These are phyloP conservation scores for Phylloscopus trochiloides DNA, from an alignment of 2,113 vertebrate genomes.

Conservation along the genomic window DNA sequence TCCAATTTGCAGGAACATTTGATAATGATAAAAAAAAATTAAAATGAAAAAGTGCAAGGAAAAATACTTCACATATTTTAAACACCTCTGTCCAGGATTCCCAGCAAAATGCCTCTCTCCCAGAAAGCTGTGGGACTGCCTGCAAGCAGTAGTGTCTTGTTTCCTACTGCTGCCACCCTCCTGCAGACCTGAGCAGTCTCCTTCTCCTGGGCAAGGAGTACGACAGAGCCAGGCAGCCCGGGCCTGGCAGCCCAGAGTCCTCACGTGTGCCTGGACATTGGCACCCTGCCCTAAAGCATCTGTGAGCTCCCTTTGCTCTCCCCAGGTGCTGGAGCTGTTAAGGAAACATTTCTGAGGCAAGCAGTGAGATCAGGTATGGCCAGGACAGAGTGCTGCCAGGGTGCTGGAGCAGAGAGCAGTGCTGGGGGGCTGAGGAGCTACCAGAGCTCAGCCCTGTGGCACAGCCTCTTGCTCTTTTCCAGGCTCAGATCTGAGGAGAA, in stretches of 20 bases:
- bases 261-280: accelerated
- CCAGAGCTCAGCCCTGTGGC: not conserved
- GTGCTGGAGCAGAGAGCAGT: not conserved
- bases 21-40: not conserved
- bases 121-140: not conserved
- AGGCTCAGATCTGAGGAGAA: not conserved
- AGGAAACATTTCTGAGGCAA: not conserved
- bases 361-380: not conserved
- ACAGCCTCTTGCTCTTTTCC: not conserved
- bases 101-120: not conserved
- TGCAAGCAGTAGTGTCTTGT: not conserved
- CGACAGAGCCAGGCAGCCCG: accelerated
- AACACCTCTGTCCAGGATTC: not conserved
- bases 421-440: not conserved
- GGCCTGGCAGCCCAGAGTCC: not conserved
- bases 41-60: not conserved
- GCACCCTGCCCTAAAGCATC: not conserved
- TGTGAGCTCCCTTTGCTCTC: not conserved
- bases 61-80: not conserved
- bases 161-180: not conserved
- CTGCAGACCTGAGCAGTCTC: not conserved
- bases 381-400: accelerated
- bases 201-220: not conserved
- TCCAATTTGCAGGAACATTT: not conserved
- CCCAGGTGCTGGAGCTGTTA: not conserved